Base-by-base conservation (phyloP, 2,113 vertebrate species). In the Nymphicus hollandicus region DNA sequence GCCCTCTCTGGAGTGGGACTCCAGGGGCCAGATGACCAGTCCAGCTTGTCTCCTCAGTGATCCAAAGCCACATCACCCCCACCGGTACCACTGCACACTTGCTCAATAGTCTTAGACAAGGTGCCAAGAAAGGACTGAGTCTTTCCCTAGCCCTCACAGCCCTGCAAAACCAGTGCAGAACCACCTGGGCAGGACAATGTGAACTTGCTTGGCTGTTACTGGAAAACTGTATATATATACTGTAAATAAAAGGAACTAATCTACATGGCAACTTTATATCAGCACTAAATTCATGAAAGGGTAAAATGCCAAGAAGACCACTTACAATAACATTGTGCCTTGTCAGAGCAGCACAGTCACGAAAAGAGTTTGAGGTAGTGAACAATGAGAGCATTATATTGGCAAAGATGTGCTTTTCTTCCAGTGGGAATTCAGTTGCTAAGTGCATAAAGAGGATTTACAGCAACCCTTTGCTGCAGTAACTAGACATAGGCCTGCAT, bases 381-480 rank as follows among this genome's bases (percentile, higher is more conserved):
- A 92, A 94, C 86, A 91, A 87, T 69, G 63, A 65, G 31, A 94
- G 70, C 27, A 84, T 81, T 79, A 52, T 81, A 58, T 29, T 69
- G 82, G 81, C 88, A 93, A 89, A 89, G 95, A 96, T 94, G 81
- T 65, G 63, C 86, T 87, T 88, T 94, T 47, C 86, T 91, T 89
- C 78, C 88, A 95, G 76, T 25, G 73, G 81, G 83, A 93, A 87
- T 79, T 92, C 53, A 65, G 86, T 91, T 76, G 73, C 95, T 93
- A 93, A 96, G 88, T 43, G 63, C 63, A 93, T 69, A 73, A 87
- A 79, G 46, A 93, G 69, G 88, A 96, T 94, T 97, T 96, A 92
- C 81, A 91, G 70, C 78, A 94, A 84, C 66, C 49, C 79, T 87
- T 89, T 77, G 73, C 88, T 94, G 86, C 65, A 92, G 81, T 87